phyloP scores from a whole-genome alignment of 2,888 invertebrate genomes.

The Aphidius colemani region DNA sequence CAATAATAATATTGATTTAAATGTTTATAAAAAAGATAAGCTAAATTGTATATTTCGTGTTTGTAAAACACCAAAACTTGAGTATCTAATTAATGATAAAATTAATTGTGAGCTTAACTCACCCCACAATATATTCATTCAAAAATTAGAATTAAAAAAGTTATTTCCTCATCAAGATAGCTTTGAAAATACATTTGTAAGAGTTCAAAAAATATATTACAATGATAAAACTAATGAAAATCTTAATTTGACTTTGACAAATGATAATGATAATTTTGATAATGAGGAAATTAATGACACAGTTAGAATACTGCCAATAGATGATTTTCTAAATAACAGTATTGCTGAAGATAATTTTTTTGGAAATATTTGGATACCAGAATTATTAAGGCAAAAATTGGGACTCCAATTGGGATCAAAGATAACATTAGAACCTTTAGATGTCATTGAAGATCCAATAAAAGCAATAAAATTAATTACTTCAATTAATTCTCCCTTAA shows the following conservation, averaged over 20 bases:
- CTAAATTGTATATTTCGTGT: constrained; percentile 38
- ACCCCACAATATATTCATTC: constrained; percentile 58
- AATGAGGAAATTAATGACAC: constrained; percentile 35
- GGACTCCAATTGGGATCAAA: constrained; percentile 65
- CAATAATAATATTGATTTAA: constrained; percentile 11
- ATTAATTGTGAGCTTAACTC: constrained; percentile 36
- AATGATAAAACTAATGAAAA: constrained; percentile 30
- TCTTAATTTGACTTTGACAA: constrained; percentile 34
- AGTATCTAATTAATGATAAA: constrained; percentile 19
- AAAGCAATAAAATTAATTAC: constrained; percentile 63
- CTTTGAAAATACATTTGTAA: constrained; percentile 44
- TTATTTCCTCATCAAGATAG: constrained; percentile 24
- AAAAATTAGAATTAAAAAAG: constrained; percentile 43
- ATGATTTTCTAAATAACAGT: constrained; percentile 42
- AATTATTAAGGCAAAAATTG: constrained; percentile 64
- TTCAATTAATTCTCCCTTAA: constrained; percentile 9
- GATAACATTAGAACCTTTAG: constrained; percentile 61
- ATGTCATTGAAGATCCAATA: constrained; percentile 56
- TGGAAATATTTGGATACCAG: constrained; percentile 63
- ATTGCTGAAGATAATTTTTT: constrained; percentile 3
- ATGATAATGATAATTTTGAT: constrained; percentile 22
- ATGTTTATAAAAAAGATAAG: not conserved
- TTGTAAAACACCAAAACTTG: constrained; percentile 33
- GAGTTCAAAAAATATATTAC: constrained; percentile 40
- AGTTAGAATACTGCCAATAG: constrained; percentile 48